Base-by-base conservation (phyloP, 2,888 invertebrate species). In the Lepetodrilus schrolli region DNA sequence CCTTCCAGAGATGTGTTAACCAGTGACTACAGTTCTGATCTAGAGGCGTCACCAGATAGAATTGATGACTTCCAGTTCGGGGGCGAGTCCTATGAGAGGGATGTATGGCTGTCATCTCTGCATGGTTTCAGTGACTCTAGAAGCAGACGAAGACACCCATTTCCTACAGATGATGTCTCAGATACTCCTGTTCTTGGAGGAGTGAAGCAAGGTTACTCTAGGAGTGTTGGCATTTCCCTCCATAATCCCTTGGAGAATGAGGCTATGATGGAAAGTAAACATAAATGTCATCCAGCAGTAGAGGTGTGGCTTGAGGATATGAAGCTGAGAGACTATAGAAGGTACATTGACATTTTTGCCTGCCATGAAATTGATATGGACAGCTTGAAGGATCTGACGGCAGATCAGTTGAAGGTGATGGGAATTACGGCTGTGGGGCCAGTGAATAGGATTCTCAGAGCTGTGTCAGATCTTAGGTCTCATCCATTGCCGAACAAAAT, bases 311-410 rank as follows among this genome's bases (percentile, higher is more conserved):
- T 84, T 66, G 72, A 75, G 70, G 78, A 78, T 69, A 78, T 89
- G 23, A 82, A 84, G 23, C 71, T 87, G 7, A 72, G 79, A 49
- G 83, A 86, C 71, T 78, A 81, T 34, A 81, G 84, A 8, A 82
- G 78, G 37, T 87, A 86, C 75, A 79, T 84, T 4, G 37, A 81
- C 17, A 76, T 87, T 21, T 88, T 88, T 80, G 82, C 82, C 66
- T 81, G 84, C 51, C 83, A 88, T 77, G 84, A 87, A 69, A 82
- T 88, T 30, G 87, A 87, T 70, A 82, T 87, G 78, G 78, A 79
- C 3, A 82, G 82, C 48, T 50, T 87, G 20, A 75, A 80, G 47
- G 79, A 83, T 30, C 77, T 88, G 72, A 82, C 85, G 49, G 81
- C 83, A 17, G 73, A 80, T 10, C 82, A 84, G 37, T 78, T 88